Base-by-base conservation (phyloP, 2,113 vertebrate genomes). In the Caranx ignobilis region DNA sequence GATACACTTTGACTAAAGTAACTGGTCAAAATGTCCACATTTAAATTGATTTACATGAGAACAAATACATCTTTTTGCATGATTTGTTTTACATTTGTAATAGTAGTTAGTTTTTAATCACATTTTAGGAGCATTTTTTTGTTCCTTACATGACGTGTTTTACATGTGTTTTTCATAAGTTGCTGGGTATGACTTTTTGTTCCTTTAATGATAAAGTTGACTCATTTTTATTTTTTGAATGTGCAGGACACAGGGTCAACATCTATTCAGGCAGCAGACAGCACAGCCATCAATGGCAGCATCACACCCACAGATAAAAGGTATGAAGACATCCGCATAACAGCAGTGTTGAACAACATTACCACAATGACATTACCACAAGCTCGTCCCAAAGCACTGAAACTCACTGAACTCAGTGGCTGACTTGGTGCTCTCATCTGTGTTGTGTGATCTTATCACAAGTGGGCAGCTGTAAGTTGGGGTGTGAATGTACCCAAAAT, bases 221-320 rank as follows among this genome's bases (percentile, higher is more conserved):
- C 4, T 0, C 4, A 0, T 6, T 18, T 34, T 43, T 63, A 3
- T 26, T 67, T 67, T 80, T 32, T 81, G 21, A 9, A 73, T 75
- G 21, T 82, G 37, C 83, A 99, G 97, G 98, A 97, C 87, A 96
- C 97, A 2, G 95, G 97, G 61, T 98, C 97, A 31, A 98, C 98
- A 12, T 99, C 98, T 60, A 99, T 99, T 90, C 98, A 99, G 91
- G 97, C 98, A 80, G 98, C 98, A 80, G 98, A 99, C 94, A 99
- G 97, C 94, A 99, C 98, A 15, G 98, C 98, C 5, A 95, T 99
- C 86, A 99, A 99, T 47, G 98, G 98, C 93, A 99, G 95, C 90
- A 96, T 99, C 94, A 99, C 96, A 0, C 98, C 98, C 76, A 99
- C 98, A 89, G 98, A 99, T 87, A 99, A 99, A 95, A 97, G 99